A percentile compares a stretch with the other conserved stretches of the same genome.
Evolutionary conservation across 1,140 invertebrate species (phyloP).

Genomic region (Drepana arcuata): DNA sequence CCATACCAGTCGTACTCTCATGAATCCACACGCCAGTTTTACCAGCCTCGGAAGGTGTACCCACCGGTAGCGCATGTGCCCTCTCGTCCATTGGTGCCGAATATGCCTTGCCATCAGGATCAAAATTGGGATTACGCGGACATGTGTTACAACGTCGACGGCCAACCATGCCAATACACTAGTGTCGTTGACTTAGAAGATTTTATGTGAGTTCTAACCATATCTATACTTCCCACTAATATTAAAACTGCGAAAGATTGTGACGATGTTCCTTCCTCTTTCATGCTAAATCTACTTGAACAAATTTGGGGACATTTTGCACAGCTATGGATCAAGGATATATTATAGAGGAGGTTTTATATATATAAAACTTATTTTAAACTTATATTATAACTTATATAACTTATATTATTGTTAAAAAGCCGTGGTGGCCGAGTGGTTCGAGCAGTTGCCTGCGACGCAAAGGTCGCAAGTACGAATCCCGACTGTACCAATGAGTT

Average conservation of each 20-base stretch:
- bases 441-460: too few relatives aligned
- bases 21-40: slow-evolving; percentile 21
- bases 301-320: too few relatives aligned
- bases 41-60: slow-evolving; percentile 21
- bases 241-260: neutral
- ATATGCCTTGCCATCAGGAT: slow-evolving; percentile 71
- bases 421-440: too few relatives aligned
- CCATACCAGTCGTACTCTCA: slow-evolving; percentile 10
- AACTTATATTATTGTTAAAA: too few relatives aligned
- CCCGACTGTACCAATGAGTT: too few relatives aligned
- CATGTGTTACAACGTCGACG: slow-evolving; percentile 74
- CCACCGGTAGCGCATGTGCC: slow-evolving; percentile 14
- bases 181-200: slow-evolving; percentile 78
- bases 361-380: too few relatives aligned
- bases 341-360: too few relatives aligned
- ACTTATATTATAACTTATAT: too few relatives aligned
- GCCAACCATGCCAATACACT: slow-evolving; percentile 75
- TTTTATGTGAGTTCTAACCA: slow-evolving; percentile 77
- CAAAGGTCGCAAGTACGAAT: too few relatives aligned
- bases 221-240: neutral
- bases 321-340: too few relatives aligned
- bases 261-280: too few relatives aligned
- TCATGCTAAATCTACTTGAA: too few relatives aligned
- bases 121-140: slow-evolving; percentile 73
- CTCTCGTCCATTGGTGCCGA: slow-evolving; percentile 14